phyloP scores from a whole-genome alignment of 2,797 vertebrate genomes.

The Miichthys miiuy region DNA sequence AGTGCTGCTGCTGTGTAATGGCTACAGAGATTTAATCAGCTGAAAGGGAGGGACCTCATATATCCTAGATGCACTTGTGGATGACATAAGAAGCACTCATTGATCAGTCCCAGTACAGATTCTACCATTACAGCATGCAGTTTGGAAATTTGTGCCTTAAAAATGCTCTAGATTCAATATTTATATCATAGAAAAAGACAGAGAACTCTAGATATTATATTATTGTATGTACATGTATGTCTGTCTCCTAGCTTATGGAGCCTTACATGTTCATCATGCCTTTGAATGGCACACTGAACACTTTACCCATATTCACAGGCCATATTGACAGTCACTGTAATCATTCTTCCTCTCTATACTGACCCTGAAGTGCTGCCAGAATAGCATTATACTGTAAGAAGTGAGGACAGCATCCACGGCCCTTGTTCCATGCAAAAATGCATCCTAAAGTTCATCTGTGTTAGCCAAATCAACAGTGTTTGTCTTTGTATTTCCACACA shows the following conservation, averaged over 20 bases:
- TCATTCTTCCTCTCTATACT: not conserved
- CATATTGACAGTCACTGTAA: not conserved
- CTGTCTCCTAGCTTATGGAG: not conserved
- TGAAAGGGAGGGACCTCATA: constrained; percentile 30
- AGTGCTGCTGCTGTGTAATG: constrained; percentile 41
- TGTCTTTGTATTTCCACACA: not conserved
- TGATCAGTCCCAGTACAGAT: constrained; percentile 15
- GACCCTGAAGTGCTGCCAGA: not conserved
- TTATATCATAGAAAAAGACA: not conserved
- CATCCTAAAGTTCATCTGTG: not conserved
- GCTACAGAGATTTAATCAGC: constrained; percentile 55
- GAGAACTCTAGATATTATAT: not conserved
- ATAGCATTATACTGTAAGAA: not conserved
- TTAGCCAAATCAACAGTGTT: not conserved
- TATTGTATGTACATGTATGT: not conserved
- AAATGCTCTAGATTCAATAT: not conserved
- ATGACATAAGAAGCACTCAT: constrained; percentile 18
- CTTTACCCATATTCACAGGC: not conserved
- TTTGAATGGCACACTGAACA: not conserved
- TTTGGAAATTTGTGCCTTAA: not conserved
- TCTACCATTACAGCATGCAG: not conserved
- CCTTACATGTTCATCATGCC: not conserved
- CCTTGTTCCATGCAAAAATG: not conserved
- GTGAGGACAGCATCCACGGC: not conserved
- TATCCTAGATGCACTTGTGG: constrained; percentile 22